These are phyloP conservation scores for Chaenogobius annularis DNA, from an alignment of 2,113 vertebrate species.

Conservation along the genomic window DNA sequence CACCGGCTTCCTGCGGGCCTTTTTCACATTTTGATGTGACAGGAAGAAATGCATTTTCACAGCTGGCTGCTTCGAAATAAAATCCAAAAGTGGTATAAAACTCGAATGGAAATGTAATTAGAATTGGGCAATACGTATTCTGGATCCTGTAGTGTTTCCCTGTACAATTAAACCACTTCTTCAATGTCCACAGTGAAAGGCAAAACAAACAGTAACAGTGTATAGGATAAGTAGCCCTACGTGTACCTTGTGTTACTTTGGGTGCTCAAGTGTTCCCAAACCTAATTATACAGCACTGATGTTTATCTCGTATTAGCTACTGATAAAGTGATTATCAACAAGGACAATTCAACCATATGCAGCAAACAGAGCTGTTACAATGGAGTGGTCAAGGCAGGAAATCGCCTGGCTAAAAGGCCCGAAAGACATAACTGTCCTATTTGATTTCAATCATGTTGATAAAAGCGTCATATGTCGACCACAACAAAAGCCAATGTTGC, in stretches of 20 bases:
- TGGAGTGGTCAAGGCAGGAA: neutral
- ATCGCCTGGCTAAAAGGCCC: neutral
- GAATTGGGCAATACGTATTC: neutral
- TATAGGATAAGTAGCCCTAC: neutral
- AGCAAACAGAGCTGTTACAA: neutral
- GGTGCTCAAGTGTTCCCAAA: neutral
- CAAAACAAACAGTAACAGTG: neutral
- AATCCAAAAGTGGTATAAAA: constrained; percentile 2
- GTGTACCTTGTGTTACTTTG: neutral
- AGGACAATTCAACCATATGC: neutral
- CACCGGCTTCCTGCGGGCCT: constrained; percentile 7
- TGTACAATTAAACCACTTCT: neutral
- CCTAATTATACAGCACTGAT: neutral
- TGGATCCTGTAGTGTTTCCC: neutral
- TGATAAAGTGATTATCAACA: neutral
- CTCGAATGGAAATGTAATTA: constrained; percentile 11
- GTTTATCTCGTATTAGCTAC: neutral
- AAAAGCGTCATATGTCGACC: neutral
- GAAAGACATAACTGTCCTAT: neutral
- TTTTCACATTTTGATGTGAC: constrained; percentile 7
- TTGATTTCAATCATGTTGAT: neutral
- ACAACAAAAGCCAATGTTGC: neutral
- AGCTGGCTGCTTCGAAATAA: constrained; percentile 8
- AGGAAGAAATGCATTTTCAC: constrained; percentile 11
- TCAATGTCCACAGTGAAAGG: neutral